Conservation (phyloP, 2,888 invertebrate genomes). For the Spicauda simplicius region DNA sequence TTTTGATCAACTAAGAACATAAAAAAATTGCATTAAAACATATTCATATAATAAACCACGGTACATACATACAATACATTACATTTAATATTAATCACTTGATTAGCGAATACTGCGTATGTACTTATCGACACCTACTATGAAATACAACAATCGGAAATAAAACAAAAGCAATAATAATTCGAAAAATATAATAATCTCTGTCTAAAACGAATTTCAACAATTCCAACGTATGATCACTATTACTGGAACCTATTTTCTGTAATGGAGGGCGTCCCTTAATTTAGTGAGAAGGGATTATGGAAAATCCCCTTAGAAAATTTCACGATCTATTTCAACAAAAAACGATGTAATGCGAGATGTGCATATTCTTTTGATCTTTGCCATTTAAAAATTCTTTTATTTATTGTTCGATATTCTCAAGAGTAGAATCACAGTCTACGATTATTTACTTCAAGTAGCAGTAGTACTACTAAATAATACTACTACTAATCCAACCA, state of each 20-base stretch:
- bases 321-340: too few relatives aligned
- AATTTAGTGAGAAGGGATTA: too few relatives aligned
- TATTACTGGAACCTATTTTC: slow-evolving; percentile 37
- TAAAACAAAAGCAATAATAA: slow-evolving; percentile 64
- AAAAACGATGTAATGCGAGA: too few relatives aligned
- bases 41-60: slow-evolving; percentile 10
- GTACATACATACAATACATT: slow-evolving; percentile 23
- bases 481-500: too few relatives aligned
- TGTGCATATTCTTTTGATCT: too few relatives aligned
- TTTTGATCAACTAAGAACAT: not conserved
- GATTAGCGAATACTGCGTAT: slow-evolving; percentile 51
- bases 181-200: slow-evolving; percentile 83
- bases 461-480: too few relatives aligned
- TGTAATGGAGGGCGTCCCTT: too few relatives aligned
- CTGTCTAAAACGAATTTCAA: slow-evolving; percentile 74
- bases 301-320: too few relatives aligned
- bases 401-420: too few relatives aligned
- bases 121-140: slow-evolving; percentile 52
- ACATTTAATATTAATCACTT: slow-evolving; percentile 39
- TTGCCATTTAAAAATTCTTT: too few relatives aligned
- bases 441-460: too few relatives aligned
- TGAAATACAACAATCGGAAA: slow-evolving; percentile 71
- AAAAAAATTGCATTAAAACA: slow-evolving; percentile 2
- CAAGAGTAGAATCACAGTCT: too few relatives aligned
- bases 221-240: slow-evolving; percentile 68